Base-by-base conservation (phyloP, 2,888 invertebrate species). In the Leptogaster cylindrica region DNA sequence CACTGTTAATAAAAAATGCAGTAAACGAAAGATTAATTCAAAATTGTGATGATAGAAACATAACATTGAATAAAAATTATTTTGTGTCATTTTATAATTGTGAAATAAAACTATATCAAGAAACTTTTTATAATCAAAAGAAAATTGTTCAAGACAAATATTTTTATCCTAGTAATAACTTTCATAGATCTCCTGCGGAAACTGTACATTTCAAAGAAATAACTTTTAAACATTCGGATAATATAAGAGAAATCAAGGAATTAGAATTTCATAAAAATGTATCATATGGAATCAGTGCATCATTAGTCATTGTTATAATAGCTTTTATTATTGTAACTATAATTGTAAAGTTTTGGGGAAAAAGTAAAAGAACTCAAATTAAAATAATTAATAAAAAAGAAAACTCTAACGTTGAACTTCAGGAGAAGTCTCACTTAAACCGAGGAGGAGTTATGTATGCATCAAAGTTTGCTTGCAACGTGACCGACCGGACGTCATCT, bases 41-140 rank as follows among this genome's bases (percentile, higher is more conserved):
- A 50, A 58, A 68, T 33, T 68, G 55, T 39, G 68, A 65, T 39
- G 55, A 36, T 3, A 50, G 66, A 41, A 66, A 66, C 16, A 58
- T 68, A 18, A 63, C 23, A 16, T 61, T 69, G 44, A 66, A 67
- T 16, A 63, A 63, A 63, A 66, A 69, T 46, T 41, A 33, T 41
- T 25, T 66, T 31, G 28, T 66, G 18, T 31, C 51, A 36, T 69
- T 52, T 64, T 63, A 69, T 41, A 69, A 69, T 33, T 69, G 63
- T 46, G 3, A 50, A 66, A 61, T 69, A 20, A 64, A 69, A 69
- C 7, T 66, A n/a, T 41, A 33, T 18, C 20, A 69, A 52, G 51
- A 69, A 16, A 31, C 51, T 10, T 66, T 65, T 36, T 61, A 16
- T 46, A 46, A 16, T 46, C 7, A 46, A 46, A 4, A 46, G 16